Base-by-base conservation (phyloP, 1,140 invertebrate genomes). In the Platyscapa corneri region DNA sequence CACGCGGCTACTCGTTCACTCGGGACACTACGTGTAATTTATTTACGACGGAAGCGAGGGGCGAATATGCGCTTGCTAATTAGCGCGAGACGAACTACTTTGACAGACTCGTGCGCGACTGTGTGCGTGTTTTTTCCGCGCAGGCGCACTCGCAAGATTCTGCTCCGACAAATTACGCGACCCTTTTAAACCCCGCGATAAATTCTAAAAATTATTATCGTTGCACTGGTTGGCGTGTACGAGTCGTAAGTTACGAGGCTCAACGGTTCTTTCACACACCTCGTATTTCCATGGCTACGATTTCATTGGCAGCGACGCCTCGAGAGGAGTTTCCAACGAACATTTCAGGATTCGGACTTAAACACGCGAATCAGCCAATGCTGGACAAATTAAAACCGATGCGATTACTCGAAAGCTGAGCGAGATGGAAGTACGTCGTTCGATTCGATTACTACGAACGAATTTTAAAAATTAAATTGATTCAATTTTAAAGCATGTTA, bases 11-110 rank as follows among this genome's bases (percentile, higher is more conserved):
- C 10, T 77, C 79, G 16, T 30, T 67, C 37, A 37, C 30, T 27
- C 60, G 78, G 12, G 78, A 16, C 27, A 16, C 65, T 42, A 30
- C 32, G 32, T 30, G 80, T 92, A 92, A 92, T 91, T 83, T 91
- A 91, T 91, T 91, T 91, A 90, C 89, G 89, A 87, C 90, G 91
- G 91, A 92, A 91, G 90, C 88, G 88, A 90, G 87, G 88, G 90
- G 88, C 85, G 84, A 85, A 86, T 77, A 89, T 88, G 87, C 88
- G 87, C 72, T 82, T 89, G 89, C 88, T 91, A 92, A 92, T 92
- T 92, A 92, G 91, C 89, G 87, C 88, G 88, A 87, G 65, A 85
- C 84, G 70, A 65, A 75, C 84, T 72, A 87, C 72, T 78, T 60
- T 30, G 74, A 49, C 82, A 84, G 78, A 84, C 74, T 78, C n/a